Evolutionary conservation across 2,888 invertebrate genomes (phyloP), one percentile per base, ranked within the genome.

Genomic region (Epistrophe eligans): DNA sequence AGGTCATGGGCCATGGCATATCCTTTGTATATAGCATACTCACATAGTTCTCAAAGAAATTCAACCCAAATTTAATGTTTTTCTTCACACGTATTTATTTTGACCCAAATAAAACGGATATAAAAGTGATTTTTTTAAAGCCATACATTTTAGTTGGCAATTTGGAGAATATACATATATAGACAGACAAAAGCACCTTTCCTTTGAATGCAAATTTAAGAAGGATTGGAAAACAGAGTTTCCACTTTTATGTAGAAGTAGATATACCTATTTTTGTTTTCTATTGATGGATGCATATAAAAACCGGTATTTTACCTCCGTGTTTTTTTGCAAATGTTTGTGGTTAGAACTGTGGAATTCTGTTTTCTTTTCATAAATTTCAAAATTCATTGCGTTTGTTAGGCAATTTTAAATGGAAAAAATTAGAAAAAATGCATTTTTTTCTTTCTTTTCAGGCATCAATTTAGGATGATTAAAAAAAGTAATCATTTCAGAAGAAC

Each of bases 41-140:
- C 66, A 17, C 35, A 62, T 24, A 32, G 66, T 45, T 66, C 15
- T 35, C 15, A 6, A 17, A 17, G 66, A 48, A n/a, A 48, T 35
- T 66, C 45, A 48, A 48, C 48, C 66, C 48, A 48, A 35, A 17
- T 64, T 64, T 32, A 17, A 66, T 48, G 66, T 48, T 48, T 66
- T 66, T 48, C 35, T 48, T 48, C 66, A 48, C 66, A 50, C 32
- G 43, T 62, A 15, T 48, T 66, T 66, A 17, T 66, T 10, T 17
- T 17, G 13, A 32, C 66, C 66, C 17, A 35, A 48, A 66, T 13
- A 66, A 28, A 48, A 32, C 13, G 28, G 4, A 48, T 19, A 64
- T 4, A 13, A 45, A 32, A 45, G 43, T 66, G 62, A 48, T 66
- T 32, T 66, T 66, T 48, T 66, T 7, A 48, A 48, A 64, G 13